Evolutionary conservation across 2,888 invertebrate species (phyloP).

Genomic region (Zhuqinia jingwanae): DNA sequence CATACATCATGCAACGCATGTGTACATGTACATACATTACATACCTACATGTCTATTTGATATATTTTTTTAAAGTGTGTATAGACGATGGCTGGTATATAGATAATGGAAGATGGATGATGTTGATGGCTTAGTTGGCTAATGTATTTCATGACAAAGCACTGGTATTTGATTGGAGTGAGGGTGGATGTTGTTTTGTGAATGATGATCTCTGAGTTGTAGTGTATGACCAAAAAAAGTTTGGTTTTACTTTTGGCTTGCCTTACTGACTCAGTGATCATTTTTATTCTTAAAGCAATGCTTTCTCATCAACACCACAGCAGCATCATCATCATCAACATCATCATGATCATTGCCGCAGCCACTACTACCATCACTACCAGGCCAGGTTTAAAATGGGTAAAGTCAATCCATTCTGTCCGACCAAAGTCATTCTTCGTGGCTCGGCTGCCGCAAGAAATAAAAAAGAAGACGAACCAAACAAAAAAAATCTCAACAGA

Average conservation of each 20-base stretch:
- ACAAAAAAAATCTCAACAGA: background rate
- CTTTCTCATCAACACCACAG: background rate
- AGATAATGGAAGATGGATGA: constrained; percentile 33
- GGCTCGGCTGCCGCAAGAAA: background rate
- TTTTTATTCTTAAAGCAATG: background rate
- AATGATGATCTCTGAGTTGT: too few relatives aligned
- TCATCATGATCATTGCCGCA: background rate
- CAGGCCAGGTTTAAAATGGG: too few relatives aligned
- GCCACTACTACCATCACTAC: background rate
- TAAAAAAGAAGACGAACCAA: background rate
- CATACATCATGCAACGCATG: too few relatives aligned
- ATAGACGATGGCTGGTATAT: background rate
- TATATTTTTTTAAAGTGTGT: background rate
- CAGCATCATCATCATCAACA: background rate
- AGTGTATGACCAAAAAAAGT: too few relatives aligned
- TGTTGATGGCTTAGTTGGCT: background rate
- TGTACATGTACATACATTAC: too few relatives aligned
- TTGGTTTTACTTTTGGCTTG: constrained; percentile 5
- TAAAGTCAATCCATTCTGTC: background rate
- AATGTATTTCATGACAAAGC: background rate
- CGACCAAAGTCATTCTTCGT: constrained; percentile 17
- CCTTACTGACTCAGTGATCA: constrained; percentile 60
- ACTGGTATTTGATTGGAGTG: constrained; percentile 40
- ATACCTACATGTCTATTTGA: too few relatives aligned
- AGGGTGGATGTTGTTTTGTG: constrained; percentile 45